Evolutionary conservation across 2,113 vertebrate genomes (phyloP), one percentile per base, ranked within the genome.

Genomic region (Platysteira castanea): DNA sequence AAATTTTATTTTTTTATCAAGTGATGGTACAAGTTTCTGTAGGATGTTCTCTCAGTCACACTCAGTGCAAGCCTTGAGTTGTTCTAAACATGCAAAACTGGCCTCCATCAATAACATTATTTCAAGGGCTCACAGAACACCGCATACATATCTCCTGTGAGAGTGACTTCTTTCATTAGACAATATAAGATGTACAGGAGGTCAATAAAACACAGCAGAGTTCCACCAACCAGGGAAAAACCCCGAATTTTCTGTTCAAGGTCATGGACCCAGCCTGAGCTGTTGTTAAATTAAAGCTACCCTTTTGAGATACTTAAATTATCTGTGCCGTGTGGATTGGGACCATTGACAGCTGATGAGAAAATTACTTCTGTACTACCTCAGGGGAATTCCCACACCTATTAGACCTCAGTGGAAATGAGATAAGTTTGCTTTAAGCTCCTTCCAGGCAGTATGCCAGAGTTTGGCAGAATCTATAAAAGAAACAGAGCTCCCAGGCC

Each of bases 401-500:
- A 81, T 81, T 80, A 91, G 84, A 88, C 95, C 87, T 93, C 70
- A 49, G 92, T 90, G 95, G 94, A 87, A 96, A 96, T 64, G 60
- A 93, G 94, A 95, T 93, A 87, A 81, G n/a, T 64, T 96, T 96
- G 57, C 78, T 96, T 95, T 96, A 96, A 97, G 87, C 94, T 96
- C 71, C 89, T 80, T 97, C 89, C 2, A 35, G 96, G 94, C 80
- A 84, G 53, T 15, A 28, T 93, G 94, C 97, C 94, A 98, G 92
- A 78, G 53, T 94, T 89, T 91, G 84, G 78, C 86, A 96, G 94
- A 88, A 37, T 75, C 47, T 8, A 75, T 46, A 57, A 94, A 95
- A 89, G 61, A 84, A 93, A 70, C 95, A 71, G 80, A 87, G 76
- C 93, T 97, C 89, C 87, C 92, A 93, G 84, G 65, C 91, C 90